A percentile compares a stretch with the other conserved stretches of the same genome.
Evolutionary conservation across 2,113 vertebrate genomes (phyloP).

Genomic region (Recurvirostra avosetta): DNA sequence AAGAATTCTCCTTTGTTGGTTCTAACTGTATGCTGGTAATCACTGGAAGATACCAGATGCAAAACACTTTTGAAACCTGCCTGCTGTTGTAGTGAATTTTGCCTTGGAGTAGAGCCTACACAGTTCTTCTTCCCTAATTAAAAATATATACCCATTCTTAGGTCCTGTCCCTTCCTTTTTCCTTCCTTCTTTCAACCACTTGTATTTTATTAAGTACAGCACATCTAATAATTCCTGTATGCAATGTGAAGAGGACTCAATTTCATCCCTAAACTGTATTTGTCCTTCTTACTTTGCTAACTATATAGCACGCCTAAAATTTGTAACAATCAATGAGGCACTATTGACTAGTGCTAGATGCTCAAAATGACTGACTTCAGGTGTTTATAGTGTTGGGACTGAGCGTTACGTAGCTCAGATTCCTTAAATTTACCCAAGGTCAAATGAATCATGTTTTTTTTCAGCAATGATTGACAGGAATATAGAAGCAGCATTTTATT

Average conservation of each 20-base stretch:
- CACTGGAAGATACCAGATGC: not conserved
- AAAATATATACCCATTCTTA: not conserved
- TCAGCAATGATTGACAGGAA: not conserved
- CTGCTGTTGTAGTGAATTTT: not conserved
- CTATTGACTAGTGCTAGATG: not conserved
- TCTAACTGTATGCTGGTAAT: not conserved
- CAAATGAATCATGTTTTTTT: not conserved
- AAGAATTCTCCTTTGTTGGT: not conserved
- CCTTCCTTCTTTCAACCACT: not conserved
- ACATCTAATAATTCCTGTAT: not conserved
- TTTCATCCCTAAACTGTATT: not conserved
- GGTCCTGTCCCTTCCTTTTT: not conserved
- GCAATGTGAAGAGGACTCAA: not conserved
- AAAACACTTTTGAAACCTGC: constrained; percentile 6
- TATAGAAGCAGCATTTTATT: not conserved
- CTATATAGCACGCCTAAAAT: not conserved
- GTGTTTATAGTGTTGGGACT: not conserved
- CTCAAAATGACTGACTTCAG: not conserved
- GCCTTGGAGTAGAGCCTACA: not conserved
- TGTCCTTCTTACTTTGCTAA: not conserved
- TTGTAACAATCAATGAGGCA: not conserved
- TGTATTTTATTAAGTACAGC: not conserved
- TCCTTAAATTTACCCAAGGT: not conserved
- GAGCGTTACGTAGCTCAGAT: not conserved
- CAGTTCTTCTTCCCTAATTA: not conserved